Conservation (phyloP, 1,140 invertebrate genomes). For the Archivesica marissinica region DNA sequence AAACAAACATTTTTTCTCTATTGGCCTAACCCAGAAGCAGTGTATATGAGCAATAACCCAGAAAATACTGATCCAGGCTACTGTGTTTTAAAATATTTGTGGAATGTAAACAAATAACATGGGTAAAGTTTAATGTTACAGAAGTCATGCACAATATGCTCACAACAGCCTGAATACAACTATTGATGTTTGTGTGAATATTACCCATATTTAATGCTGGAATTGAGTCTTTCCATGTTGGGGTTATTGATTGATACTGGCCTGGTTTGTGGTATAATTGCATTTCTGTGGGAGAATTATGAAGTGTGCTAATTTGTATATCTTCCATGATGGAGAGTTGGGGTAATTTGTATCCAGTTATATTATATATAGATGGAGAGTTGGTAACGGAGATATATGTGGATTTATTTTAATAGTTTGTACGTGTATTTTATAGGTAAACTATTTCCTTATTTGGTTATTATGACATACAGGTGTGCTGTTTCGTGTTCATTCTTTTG, state of each 20-base stretch:
- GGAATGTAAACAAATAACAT: constrained; percentile 7
- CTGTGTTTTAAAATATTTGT: constrained; percentile 6
- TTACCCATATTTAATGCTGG: constrained; percentile 5
- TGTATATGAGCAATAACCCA: background rate
- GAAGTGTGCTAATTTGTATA: constrained; percentile 2
- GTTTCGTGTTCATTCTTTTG: too few species aligned
- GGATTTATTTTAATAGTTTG: background rate
- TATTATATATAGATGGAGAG: too few species aligned
- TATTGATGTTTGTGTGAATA: constrained; percentile 44
- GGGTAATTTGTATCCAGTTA: too few species aligned
- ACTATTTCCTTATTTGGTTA: constrained; percentile 6
- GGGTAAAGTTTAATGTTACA: constrained; percentile 24
- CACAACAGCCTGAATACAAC: background rate
- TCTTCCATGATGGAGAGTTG: background rate
- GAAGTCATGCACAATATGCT: background rate
- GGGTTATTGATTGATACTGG: background rate
- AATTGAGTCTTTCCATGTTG: constrained; percentile 23
- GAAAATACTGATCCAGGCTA: background rate
- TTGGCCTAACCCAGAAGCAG: too few species aligned
- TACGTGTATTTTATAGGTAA: background rate
- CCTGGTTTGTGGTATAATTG: background rate
- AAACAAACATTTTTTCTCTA: too few species aligned
- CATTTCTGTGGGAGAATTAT: background rate
- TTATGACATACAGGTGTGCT: too few species aligned
- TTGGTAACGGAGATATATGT: background rate